phyloP scores from a whole-genome alignment of 1,140 invertebrate genomes.

The Platyura marginata region DNA sequence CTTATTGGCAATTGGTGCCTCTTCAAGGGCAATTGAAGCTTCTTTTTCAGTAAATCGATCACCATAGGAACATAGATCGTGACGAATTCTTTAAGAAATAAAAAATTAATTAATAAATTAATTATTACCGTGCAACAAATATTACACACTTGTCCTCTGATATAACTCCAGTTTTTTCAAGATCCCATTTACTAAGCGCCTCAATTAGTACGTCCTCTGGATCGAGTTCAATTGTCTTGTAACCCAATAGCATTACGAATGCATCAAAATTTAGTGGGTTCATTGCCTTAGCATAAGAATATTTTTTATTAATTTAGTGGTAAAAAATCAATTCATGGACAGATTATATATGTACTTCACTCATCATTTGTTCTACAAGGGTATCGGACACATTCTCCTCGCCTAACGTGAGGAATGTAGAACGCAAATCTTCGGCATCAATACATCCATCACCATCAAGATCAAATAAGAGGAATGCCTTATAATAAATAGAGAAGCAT shows the following conservation, averaged over 20 bases:
- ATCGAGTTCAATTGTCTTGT: conserved; percentile 35
- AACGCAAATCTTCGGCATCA: conserved; percentile 33
- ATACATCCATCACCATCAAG: conserved; percentile 37
- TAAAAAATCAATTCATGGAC: not conserved
- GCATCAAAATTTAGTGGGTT: conserved; percentile 36
- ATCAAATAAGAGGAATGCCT: conserved; percentile 40
- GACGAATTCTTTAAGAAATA: conserved; percentile 27
- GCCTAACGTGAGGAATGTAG: conserved; percentile 33
- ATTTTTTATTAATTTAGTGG: conserved; percentile 4
- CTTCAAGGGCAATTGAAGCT: conserved; percentile 36
- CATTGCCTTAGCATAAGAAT: too few species aligned
- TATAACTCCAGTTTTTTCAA: conserved; percentile 33
- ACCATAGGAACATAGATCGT: conserved; percentile 37
- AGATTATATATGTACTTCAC: conserved; percentile 24
- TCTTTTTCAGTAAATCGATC: conserved; percentile 36
- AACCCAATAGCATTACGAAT: conserved; percentile 37
- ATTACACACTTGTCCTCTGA: conserved; percentile 38
- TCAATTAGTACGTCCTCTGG: conserved; percentile 35
- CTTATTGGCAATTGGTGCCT: conserved; percentile 32
- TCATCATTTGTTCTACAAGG: conserved; percentile 31
- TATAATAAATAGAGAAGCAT: conserved; percentile 6
- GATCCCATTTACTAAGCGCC: conserved; percentile 39
- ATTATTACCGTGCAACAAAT: not conserved
- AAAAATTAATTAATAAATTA: not conserved
- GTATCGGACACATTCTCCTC: conserved; percentile 30